Evolutionary conservation across 92 coral and sea anemone genomes (phyloP), one percentile per base, ranked within the genome.

Genomic region (Heliopora coerulea): DNA sequence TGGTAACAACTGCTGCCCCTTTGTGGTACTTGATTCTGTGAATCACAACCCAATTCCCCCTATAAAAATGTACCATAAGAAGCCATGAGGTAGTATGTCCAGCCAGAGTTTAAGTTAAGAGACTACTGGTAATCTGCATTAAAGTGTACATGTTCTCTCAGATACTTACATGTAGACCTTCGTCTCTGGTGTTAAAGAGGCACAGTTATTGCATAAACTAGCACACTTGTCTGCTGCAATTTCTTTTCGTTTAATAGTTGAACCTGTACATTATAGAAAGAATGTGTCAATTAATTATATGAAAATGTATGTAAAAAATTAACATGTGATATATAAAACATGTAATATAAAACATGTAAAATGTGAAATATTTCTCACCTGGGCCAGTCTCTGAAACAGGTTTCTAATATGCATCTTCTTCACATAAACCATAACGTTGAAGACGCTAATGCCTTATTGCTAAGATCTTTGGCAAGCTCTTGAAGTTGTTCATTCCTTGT

Each of bases 391-490:
- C 79, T 37, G 59, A 21, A 8, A 72, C 74, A 24, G 73, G 44
- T 25, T 60, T 72, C 15, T 77, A 54, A 68, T 56, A 76, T 14
- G 79, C 82, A 57, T 72, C 87, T 17, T 77, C 83, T 59, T 83
- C 83, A 31, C 77, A 49, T 24, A 65, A 33, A 54, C 46, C 56
- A 46, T 75, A 82, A 31, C 87, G 78, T 68, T 83, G 87, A 6
- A 34, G 73, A 9, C 83, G 62, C 33, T 68, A 83, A 52, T 83
- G 87, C 48, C 83, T 78, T 1, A 31, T 61, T 26, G 87, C 87
- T 17, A 83, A 68, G 2, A 75, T 35, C 23, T 62, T 68, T 10
- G 59, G 35, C 50, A 83, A 65, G 49, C 75, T 82, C 48, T 82
- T 76, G 41, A 75, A 82, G 61, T 82, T 82, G 58, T 10, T 34